Evolutionary conservation across 2,113 vertebrate species (phyloP).

Genomic region (Platycercus adscitus): DNA sequence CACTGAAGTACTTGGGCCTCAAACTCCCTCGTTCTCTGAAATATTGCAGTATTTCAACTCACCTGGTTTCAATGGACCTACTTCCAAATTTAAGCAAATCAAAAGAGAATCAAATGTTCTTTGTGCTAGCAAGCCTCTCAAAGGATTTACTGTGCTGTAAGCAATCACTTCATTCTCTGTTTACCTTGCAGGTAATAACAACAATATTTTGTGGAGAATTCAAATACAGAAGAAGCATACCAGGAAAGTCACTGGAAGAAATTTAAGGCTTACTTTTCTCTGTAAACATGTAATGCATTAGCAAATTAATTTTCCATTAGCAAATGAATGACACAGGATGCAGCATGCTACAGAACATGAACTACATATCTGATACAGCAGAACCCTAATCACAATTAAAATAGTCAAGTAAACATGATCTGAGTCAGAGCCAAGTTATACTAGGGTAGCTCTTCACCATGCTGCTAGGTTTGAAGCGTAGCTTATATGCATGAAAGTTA

Average conservation of each 20-base stretch:
- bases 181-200: neutral
- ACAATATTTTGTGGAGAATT: neutral
- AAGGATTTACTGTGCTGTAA: neutral
- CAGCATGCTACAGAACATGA: neutral
- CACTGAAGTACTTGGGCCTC: neutral
- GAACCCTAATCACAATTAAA: neutral
- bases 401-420: neutral
- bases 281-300: slow-evolving; percentile 3
- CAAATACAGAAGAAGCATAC: neutral
- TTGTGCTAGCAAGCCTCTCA: neutral
- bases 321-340: neutral
- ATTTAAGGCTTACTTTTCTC: neutral
- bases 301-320: slow-evolving; percentile 31
- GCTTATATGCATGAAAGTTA: neutral
- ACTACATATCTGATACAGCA: neutral
- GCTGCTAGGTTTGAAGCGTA: neutral
- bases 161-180: neutral
- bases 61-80: neutral
- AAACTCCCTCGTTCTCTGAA: neutral
- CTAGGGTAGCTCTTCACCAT: neutral
- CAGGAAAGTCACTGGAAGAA: neutral
- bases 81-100: neutral
- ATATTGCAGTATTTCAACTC: neutral
- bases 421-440: neutral
- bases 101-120: neutral